phyloP scores from a whole-genome alignment of 2,888 invertebrate species.

The Agriotes lineatus region DNA sequence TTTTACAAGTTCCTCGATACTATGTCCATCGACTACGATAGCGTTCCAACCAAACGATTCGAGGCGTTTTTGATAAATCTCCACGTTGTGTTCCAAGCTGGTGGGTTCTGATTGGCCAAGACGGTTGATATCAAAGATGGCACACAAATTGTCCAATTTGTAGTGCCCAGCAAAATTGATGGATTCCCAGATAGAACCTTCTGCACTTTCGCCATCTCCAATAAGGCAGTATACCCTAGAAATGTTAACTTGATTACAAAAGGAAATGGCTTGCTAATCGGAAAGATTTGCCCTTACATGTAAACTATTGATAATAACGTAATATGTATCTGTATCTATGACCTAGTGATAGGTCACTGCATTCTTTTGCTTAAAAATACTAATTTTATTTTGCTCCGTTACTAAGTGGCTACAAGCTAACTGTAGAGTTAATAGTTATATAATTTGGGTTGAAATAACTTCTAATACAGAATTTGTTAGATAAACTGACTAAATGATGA shows the following conservation, averaged over 20 bases:
- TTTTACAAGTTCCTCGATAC: constrained; percentile 90
- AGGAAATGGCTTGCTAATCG: not conserved
- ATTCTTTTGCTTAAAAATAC: not conserved
- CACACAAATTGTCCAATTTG: constrained; percentile 95
- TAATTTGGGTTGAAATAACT: too few species aligned
- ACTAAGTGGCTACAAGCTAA: too few species aligned
- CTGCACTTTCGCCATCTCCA: constrained; percentile 98
- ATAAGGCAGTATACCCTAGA: constrained; percentile 93
- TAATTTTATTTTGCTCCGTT: too few species aligned
- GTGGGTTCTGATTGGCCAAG: constrained; percentile 98
- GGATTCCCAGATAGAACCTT: constrained; percentile 98
- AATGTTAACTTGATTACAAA: too few species aligned
- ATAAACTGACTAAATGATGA: too few species aligned
- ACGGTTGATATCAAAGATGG: constrained; percentile 97
- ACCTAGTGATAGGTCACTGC: constrained; percentile 2
- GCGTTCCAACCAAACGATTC: constrained; percentile 94
- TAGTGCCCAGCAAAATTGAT: constrained; percentile 95
- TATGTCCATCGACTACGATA: constrained; percentile 95
- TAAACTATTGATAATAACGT: constrained; percentile 1
- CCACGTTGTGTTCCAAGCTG: constrained; percentile 91
- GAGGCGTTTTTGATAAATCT: constrained; percentile 85
- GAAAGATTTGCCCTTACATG: not conserved
- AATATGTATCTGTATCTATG: not conserved
- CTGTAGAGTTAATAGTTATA: too few species aligned
- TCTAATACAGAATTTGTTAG: too few species aligned